These are phyloP conservation scores for Lithophane socia DNA, from an alignment of 2,888 invertebrate species.

Conservation along the genomic window DNA sequence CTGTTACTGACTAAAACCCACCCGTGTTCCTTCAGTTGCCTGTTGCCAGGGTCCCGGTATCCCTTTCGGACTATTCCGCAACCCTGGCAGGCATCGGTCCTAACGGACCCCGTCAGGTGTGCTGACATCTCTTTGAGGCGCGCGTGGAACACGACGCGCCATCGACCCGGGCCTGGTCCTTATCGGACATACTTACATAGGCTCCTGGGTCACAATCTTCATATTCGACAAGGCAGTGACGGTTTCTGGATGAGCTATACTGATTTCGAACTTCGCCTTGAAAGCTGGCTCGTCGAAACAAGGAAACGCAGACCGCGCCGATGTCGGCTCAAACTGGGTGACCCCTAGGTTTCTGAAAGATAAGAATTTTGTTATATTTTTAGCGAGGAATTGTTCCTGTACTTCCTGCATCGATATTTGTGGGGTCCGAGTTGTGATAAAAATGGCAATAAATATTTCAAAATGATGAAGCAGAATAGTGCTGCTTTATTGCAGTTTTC, in stretches of 20 bases:
- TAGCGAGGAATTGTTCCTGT: conserved; percentile 7
- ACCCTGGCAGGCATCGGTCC: too few relatives aligned
- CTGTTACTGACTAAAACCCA: too few relatives aligned
- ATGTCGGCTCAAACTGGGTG: conserved; percentile 92
- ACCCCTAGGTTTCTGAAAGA: conserved; percentile 90
- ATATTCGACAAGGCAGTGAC: conserved; percentile 93
- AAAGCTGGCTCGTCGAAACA: conserved; percentile 95
- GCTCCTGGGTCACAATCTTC: conserved; percentile 90
- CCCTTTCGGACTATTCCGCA: too few relatives aligned
- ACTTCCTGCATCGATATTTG: not conserved
- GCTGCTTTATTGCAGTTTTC: not conserved
- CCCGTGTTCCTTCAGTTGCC: too few relatives aligned
- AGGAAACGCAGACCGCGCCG: conserved; percentile 92
- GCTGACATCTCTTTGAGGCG: too few relatives aligned
- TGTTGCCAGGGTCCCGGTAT: too few relatives aligned
- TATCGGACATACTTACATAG: conserved; percentile 90
- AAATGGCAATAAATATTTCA: not conserved
- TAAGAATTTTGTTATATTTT: conserved; percentile 20
- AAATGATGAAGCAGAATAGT: not conserved
- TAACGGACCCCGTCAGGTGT: too few relatives aligned
- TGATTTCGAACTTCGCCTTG: conserved; percentile 94
- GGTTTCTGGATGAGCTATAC: conserved; percentile 92
- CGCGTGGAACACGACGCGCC: too few relatives aligned
- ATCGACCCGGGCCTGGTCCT: too few relatives aligned
- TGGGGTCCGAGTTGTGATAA: not conserved